Conservation (phyloP, 2,888 invertebrate genomes). For the Ganaspis brasiliensis region DNA sequence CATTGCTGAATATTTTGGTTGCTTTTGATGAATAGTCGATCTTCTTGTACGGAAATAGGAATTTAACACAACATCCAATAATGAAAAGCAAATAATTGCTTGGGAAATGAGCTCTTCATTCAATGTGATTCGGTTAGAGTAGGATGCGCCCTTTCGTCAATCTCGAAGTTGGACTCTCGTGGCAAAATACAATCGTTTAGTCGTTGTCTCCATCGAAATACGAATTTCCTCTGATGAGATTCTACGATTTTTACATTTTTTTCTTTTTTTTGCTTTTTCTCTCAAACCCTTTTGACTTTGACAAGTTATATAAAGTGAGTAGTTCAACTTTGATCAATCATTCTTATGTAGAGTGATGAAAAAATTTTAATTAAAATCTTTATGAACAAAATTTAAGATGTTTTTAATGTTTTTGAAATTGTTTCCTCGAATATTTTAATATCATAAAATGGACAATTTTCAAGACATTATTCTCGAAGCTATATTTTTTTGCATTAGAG, state of each 20-base stretch:
- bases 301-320: no score
- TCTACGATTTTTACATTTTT: background rate
- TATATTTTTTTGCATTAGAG: background rate
- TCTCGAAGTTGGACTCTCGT: slow-evolving; percentile 1
- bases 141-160: slow-evolving; percentile 21
- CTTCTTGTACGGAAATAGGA: slow-evolving; percentile 24
- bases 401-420: no score
- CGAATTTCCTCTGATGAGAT: background rate
- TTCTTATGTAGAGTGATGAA: no score
- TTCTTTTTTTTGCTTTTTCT: no score
- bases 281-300: no score
- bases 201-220: background rate
- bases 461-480: background rate
- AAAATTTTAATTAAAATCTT: no score
- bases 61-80: slow-evolving; percentile 3
- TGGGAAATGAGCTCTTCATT: slow-evolving; percentile 24
- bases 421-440: no score
- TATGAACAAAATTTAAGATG: no score
- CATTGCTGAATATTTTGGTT: background rate
- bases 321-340: no score
- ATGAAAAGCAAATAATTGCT: slow-evolving; percentile 38
- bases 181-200: slow-evolving; percentile 23
- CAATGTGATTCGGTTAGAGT: slow-evolving; percentile 9
- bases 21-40: slow-evolving; percentile 1
- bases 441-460: slow-evolving; percentile 17